Percentiles rank a stretch among this genome's conserved stretches.
These are phyloP conservation scores for Drosophila nr. perissopoda DNA, from an alignment of 2,888 invertebrate genomes.

Conservation along the genomic window DNA sequence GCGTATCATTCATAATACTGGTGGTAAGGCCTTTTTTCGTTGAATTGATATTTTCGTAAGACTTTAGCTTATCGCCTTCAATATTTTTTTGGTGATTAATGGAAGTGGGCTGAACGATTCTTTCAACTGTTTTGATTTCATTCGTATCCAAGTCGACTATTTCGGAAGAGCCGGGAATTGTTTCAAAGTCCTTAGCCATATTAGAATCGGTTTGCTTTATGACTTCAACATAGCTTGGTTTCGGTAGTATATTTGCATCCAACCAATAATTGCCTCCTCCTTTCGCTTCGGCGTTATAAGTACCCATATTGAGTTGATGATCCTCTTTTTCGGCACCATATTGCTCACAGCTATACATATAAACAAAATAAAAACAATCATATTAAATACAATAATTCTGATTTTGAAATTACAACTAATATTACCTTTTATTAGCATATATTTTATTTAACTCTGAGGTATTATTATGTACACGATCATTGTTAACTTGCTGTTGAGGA, in stretches of 20 bases:
- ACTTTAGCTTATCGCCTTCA: constrained; percentile 30
- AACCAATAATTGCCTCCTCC: constrained; percentile 69
- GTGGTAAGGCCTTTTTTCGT: constrained; percentile 38
- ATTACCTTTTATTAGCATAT: constrained; percentile 59
- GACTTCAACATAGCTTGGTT: constrained; percentile 80
- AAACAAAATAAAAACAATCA: neutral
- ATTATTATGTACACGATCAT: constrained; percentile 15
- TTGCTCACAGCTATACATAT: constrained; percentile 26
- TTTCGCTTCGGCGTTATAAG: constrained; percentile 52
- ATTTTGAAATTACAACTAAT: neutral
- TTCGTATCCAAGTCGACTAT: constrained; percentile 85
- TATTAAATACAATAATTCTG: neutral
- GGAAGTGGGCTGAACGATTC: constrained; percentile 68
- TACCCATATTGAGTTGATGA: constrained; percentile 52
- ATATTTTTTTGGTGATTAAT: constrained; percentile 41
- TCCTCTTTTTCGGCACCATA: constrained; percentile 61
- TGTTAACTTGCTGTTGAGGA: constrained; percentile 23
- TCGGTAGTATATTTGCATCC: constrained; percentile 68
- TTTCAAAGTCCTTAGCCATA: constrained; percentile 66
- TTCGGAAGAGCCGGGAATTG: constrained; percentile 80
- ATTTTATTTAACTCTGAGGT: constrained; percentile 53
- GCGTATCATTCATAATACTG: constrained; percentile 53
- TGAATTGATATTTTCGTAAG: constrained; percentile 35
- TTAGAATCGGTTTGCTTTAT: constrained; percentile 64
- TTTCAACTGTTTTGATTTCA: constrained; percentile 84